Percentiles rank a stretch among this genome's conserved stretches.
Conservation (phyloP, 2,797 vertebrate species). For the Manis javanica region DNA sequence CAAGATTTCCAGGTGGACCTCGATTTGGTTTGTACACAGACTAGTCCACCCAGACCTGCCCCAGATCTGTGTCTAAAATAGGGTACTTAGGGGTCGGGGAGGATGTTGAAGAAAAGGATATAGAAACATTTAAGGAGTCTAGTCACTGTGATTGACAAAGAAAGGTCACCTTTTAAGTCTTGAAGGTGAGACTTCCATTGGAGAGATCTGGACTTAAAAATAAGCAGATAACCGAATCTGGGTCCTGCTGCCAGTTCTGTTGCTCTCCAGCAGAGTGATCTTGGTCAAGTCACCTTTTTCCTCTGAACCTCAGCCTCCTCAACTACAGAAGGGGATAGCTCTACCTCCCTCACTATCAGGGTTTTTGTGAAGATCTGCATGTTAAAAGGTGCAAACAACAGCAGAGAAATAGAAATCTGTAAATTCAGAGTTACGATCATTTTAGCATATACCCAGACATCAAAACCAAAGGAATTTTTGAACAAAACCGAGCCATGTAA, state of each 20-base stretch:
- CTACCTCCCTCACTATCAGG: neutral
- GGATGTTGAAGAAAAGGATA: neutral
- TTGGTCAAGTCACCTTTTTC: neutral
- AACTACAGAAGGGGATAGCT: neutral
- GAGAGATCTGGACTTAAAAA: neutral
- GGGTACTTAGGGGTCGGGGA: neutral
- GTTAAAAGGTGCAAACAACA: neutral
- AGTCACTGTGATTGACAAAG: neutral
- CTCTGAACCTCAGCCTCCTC: neutral
- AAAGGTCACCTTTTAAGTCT: neutral
- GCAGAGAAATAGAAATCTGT: neutral
- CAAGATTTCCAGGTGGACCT: neutral
- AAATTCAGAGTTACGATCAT: neutral
- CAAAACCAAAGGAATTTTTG: conserved; percentile 39
- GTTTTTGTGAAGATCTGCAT: neutral
- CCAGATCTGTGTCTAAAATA: neutral
- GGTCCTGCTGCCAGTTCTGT: neutral
- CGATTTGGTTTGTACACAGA: neutral
- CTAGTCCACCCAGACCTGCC: neutral
- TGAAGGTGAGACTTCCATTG: neutral
- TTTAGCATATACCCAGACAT: neutral
- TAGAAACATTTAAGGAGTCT: neutral
- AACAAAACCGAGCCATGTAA: neutral
- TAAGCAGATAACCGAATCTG: neutral
- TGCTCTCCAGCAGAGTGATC: neutral